phyloP scores from a whole-genome alignment of 2,888 invertebrate species.

The Rapana venosa region DNA sequence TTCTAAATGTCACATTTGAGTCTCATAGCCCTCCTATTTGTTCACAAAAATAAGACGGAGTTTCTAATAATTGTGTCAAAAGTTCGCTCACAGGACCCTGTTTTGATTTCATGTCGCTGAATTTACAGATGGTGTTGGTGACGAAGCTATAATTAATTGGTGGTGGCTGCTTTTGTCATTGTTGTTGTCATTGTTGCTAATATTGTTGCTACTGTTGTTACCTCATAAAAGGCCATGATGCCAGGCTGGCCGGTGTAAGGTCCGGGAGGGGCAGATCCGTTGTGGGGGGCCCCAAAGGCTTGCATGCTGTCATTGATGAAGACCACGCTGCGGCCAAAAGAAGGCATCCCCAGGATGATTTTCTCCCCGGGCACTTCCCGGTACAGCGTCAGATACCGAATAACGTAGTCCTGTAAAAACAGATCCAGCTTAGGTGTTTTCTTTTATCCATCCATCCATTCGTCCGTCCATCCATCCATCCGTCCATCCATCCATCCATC shows the following conservation, averaged over 20 bases:
- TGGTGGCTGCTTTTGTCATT: too few relatives aligned
- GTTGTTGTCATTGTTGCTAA: not conserved
- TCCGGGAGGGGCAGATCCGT: conserved; percentile 16
- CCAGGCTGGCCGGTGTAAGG: conserved; percentile 28
- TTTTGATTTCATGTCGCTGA: too few relatives aligned
- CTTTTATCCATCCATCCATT: not conserved
- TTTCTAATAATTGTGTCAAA: too few relatives aligned
- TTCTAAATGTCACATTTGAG: too few relatives aligned
- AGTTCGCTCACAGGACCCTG: too few relatives aligned
- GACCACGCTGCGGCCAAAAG: conserved; percentile 25
- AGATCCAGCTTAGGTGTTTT: not conserved
- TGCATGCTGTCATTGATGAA: conserved; percentile 30
- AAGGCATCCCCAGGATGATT: conserved; percentile 32
- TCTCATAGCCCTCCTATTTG: too few relatives aligned
- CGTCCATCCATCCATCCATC: not conserved
- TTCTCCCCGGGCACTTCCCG: conserved; percentile 12
- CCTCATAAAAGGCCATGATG: conserved; percentile 39
- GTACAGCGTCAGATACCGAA: conserved; percentile 31
- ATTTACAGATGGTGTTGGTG: too few relatives aligned
- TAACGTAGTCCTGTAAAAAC: conserved; percentile 29
- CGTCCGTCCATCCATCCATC: not conserved
- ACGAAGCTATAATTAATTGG: too few relatives aligned
- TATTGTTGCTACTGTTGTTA: not conserved
- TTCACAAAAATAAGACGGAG: too few relatives aligned
- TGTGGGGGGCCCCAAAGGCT: conserved; percentile 29